Conservation (phyloP, 2,888 invertebrate genomes). For the Scaptomyza parva region DNA sequence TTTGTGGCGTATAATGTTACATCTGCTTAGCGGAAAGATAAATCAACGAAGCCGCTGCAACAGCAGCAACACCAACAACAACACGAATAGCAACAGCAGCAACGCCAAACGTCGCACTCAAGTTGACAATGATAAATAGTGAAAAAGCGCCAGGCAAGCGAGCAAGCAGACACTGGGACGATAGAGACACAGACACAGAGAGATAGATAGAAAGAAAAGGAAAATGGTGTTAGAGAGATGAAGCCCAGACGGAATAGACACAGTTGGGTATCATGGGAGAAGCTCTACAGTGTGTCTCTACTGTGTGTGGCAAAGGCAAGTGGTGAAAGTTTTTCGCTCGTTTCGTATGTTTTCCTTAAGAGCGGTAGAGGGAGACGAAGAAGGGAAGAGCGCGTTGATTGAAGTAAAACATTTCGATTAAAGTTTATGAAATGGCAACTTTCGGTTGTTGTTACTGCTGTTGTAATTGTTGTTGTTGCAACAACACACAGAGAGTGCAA, state of each 20-base stretch:
- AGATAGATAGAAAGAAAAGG: conserved; percentile 6
- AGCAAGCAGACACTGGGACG: conserved; percentile 45
- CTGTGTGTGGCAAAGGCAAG: conserved; percentile 46
- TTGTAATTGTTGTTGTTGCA: conserved; percentile 16
- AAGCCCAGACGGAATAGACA: conserved; percentile 39
- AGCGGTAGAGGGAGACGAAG: too few relatives aligned
- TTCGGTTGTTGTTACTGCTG: conserved; percentile 34
- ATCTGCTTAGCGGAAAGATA: conserved; percentile 80
- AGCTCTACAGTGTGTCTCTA: conserved; percentile 34
- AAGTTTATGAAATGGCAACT: conserved; percentile 78
- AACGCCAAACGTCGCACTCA: conserved; percentile 80
- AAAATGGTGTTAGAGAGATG: conserved; percentile 39
- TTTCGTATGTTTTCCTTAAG: conserved; percentile 38
- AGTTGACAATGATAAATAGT: conserved; percentile 80
- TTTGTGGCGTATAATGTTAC: conserved; percentile 81
- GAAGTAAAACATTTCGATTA: conserved; percentile 81
- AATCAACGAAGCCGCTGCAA: conserved; percentile 67
- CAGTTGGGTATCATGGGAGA: conserved; percentile 27
- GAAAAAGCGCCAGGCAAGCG: conserved; percentile 76
- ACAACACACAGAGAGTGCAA: conserved; percentile 48
- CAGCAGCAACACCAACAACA: conserved; percentile 30
- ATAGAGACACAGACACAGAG: conserved; percentile 1
- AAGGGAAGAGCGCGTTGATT: conserved; percentile 64
- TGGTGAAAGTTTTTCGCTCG: conserved; percentile 74
- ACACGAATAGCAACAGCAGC: conserved; percentile 58